Base-by-base conservation (phyloP, 1,140 invertebrate genomes). In the Solen grandis region DNA sequence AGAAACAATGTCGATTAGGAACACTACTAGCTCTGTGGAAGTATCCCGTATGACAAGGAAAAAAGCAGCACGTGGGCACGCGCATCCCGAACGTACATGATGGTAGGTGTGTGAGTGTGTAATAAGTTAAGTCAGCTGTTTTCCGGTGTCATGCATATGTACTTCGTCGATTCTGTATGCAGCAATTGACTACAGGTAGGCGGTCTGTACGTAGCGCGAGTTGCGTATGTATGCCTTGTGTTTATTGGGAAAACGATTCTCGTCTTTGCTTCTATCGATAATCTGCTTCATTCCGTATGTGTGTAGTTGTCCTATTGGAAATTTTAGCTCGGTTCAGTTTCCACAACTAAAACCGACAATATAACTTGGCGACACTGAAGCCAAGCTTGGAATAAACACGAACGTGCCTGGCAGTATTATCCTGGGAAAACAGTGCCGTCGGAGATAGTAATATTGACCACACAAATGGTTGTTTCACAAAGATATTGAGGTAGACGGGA, bases 171-270 rank as follows among this genome's bases (percentile, higher is more conserved):
- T n/a, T n/a, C n/a, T n/a, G n/a, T n/a, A n/a, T n/a, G n/a, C n/a
- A n/a, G n/a, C n/a, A n/a, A n/a, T n/a, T n/a, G n/a, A n/a, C n/a
- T n/a, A n/a, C n/a, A n/a, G n/a, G n/a, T n/a, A n/a, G n/a, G n/a
- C n/a, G n/a, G n/a, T n/a, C n/a, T n/a, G n/a, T n/a, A n/a, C n/a
- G n/a, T n/a, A n/a, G n/a, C n/a, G n/a, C n/a, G n/a, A n/a, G n/a
- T n/a, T n/a, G n/a, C n/a, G n/a, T n/a, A n/a, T n/a, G n/a, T n/a
- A n/a, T n/a, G n/a, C n/a, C 35, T 22, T 5, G 50, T 69, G 75
- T 78, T 63, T 78, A 78, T 78, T 55, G 75, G 75, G 69, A 78
- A 78, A 55, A 25, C 29, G 54, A 33, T 77, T 41, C 31, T 41
- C 31, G n/a, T 22, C 62, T 13, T 31, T 31, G 36, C 1, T 16